Evolutionary conservation across 1,140 invertebrate genomes (phyloP).

Genomic region (Hypsibius dujardini): DNA sequence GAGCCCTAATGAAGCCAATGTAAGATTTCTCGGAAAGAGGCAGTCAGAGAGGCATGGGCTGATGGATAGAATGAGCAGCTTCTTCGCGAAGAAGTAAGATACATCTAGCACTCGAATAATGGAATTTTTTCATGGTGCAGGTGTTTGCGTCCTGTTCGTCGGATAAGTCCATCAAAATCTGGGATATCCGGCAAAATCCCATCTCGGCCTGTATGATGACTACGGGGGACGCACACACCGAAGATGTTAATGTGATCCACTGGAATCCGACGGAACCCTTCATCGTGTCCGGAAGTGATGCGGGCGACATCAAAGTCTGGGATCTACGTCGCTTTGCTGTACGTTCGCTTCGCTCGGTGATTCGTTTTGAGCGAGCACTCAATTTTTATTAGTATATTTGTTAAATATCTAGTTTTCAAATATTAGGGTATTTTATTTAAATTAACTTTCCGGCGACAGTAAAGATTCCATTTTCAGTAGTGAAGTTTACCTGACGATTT

Average conservation of each 20-base stretch:
- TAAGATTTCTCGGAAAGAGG: no score
- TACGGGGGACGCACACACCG: slow-evolving; percentile 62
- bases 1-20: slow-evolving; percentile 85
- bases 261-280: slow-evolving; percentile 86
- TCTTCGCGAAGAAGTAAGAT: no score
- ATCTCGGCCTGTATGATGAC: slow-evolving; percentile 78
- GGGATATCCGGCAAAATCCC: slow-evolving; percentile 61
- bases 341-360: slow-evolving; percentile 22
- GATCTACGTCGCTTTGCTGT: slow-evolving; percentile 71
- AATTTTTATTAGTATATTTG: no score
- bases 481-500: no score
- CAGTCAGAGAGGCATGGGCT: no score
- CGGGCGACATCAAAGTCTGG: slow-evolving; percentile 83
- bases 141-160: slow-evolving; percentile 85
- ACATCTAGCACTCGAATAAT: no score
- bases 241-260: slow-evolving; percentile 89
- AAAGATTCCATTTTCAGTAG: no score
- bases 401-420: no score
- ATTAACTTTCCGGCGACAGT: no score
- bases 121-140: no score
- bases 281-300: slow-evolving; percentile 82
- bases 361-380: not conserved
- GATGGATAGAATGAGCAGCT: no score
- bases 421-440: no score
- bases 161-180: slow-evolving; percentile 51